Percentiles rank a stretch among this genome's conserved stretches.
Conservation (phyloP, 2,888 invertebrate species). For the Aphodius granarius region DNA sequence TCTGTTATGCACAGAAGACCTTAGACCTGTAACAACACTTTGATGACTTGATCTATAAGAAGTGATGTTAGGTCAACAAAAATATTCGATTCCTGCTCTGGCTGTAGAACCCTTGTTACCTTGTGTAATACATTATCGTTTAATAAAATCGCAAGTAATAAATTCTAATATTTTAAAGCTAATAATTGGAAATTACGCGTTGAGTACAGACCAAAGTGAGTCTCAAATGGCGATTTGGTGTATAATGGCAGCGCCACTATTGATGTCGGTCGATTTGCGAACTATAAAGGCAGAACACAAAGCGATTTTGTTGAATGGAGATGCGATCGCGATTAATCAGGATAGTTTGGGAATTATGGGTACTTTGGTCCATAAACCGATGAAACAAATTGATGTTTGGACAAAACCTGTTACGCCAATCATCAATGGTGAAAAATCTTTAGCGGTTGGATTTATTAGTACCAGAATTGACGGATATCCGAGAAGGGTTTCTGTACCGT, state of each 20-base stretch:
- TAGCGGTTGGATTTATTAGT: conserved; percentile 64
- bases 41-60: too few species aligned
- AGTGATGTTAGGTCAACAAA: too few species aligned
- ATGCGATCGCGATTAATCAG: conserved; percentile 68
- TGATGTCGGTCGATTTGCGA: conserved; percentile 73
- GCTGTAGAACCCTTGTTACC: too few species aligned
- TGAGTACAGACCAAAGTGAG: conserved; percentile 69
- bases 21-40: too few species aligned
- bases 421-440: conserved; percentile 51
- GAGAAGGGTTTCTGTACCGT: conserved; percentile 46
- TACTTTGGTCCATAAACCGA: conserved; percentile 48
- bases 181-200: conserved; percentile 64
- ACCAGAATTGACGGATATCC: conserved; percentile 54
- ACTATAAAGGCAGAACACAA: conserved; percentile 60
- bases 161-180: conserved; percentile 48
- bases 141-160: not conserved
- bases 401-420: conserved; percentile 58
- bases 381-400: conserved; percentile 59
- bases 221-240: conserved; percentile 78
- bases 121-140: not conserved
- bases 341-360: conserved; percentile 69
- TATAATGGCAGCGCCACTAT: conserved; percentile 69
- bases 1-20: too few species aligned
- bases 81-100: not conserved
- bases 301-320: conserved; percentile 64